Base-by-base conservation (phyloP, 2,888 invertebrate species). In the Aphodius granarius region DNA sequence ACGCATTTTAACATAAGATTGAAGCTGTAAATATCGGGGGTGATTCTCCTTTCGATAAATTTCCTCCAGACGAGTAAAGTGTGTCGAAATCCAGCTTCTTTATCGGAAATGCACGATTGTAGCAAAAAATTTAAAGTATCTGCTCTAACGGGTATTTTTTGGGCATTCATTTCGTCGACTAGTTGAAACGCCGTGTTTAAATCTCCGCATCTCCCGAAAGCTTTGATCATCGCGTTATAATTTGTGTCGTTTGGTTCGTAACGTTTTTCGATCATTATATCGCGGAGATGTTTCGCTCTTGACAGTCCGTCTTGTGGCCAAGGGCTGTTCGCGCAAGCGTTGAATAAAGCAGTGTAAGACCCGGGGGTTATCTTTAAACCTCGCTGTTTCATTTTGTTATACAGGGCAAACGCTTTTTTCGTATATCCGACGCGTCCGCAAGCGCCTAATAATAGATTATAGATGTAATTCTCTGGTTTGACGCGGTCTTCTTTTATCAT, bases 201-300 rank as follows among this genome's bases (percentile, higher is more conserved):
- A 85, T 96, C 94, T 0, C 94, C 94, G 86, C 94, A 94, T 77
- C 94, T 89, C 0, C 96, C 96, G 88, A 95, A 98, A 0, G 96
- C 95, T 89, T 96, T 97, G 43, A 97, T 95, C 93, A 97, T 94
- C 2, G 94, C 92, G 89, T 97, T 94, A 83, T 95, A 97, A 83
- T 94, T 95, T 5, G 92, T 91, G 0, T 91, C 85, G 84, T 95
- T 96, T 2, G 94, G 92, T 78, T 91, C 89, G 79, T 92, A 88
- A 5, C 91, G 90, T 81, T 93, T 94, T 81, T 93, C 92, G 71
- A 90, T 85, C 90, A 97, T 93, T 3, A 91, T 87, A 76, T 91
- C 87, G 73, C 92, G 88, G 72, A 98, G 87, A 77, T 91, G 87
- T 19, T 87, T 89, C 0, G 96, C 94, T 84, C 91, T 89, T 73